Evolutionary conservation across 2,113 vertebrate species (phyloP).

Genomic region (Caloenas nicobarica): DNA sequence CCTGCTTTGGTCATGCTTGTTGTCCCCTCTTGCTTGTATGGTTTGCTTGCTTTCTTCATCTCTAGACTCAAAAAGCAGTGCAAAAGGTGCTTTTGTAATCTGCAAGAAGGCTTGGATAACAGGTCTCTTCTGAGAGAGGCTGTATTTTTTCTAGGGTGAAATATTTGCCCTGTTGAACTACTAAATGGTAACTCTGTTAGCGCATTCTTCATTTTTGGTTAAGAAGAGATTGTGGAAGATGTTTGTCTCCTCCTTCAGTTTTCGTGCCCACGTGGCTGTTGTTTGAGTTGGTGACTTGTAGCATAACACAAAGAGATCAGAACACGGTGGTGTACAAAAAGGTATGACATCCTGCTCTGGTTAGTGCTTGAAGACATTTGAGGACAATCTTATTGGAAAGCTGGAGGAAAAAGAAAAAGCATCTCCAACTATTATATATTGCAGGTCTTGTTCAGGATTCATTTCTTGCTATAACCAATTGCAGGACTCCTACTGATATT

Average conservation of each 20-base stretch:
- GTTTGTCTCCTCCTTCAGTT: neutral
- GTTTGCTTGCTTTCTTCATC: neutral
- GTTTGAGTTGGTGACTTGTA: neutral
- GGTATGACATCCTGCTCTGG: neutral
- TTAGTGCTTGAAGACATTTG: neutral
- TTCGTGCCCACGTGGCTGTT: rapidly evolving
- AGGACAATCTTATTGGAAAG: neutral
- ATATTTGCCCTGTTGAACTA: neutral
- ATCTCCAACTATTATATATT: neutral
- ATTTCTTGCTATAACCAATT: neutral
- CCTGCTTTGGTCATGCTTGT: neutral
- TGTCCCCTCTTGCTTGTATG: neutral
- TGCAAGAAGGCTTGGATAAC: neutral
- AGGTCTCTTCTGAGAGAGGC: neutral
- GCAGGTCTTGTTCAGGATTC: neutral
- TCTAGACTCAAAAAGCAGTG: neutral
- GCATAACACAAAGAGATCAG: neutral
- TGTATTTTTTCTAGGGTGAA: neutral
- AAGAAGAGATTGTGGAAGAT: neutral
- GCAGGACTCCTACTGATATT: neutral
- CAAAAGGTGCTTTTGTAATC: neutral
- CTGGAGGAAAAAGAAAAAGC: neutral
- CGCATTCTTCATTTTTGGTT: neutral
- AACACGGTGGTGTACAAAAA: neutral
- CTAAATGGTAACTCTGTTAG: neutral